Evolutionary conservation across 1,140 invertebrate genomes (phyloP).

Genomic region (Zaprionus kolodkinae): DNA sequence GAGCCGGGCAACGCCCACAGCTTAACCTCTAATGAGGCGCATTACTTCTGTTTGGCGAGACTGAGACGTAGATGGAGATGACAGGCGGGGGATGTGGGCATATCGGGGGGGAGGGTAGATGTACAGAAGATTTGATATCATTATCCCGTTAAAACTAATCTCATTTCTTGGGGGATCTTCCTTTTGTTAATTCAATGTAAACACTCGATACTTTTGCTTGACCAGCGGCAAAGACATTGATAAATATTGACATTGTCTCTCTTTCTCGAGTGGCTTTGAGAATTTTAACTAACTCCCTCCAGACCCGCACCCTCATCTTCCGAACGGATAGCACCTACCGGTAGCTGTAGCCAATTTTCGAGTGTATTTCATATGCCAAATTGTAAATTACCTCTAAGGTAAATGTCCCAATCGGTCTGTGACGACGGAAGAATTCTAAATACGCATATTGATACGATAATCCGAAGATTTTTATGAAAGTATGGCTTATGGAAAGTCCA

Average conservation of each 20-base stretch:
- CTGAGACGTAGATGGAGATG: too few relatives aligned
- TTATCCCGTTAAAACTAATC: slow-evolving; percentile 79
- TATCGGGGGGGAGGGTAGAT: background rate
- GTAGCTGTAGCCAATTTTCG: background rate
- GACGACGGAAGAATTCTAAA: background rate
- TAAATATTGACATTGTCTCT: slow-evolving; percentile 54
- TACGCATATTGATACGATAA: too few relatives aligned
- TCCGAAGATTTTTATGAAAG: too few relatives aligned
- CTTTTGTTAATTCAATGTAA: slow-evolving; percentile 72
- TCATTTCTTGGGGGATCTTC: slow-evolving; percentile 33
- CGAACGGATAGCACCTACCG: too few relatives aligned
- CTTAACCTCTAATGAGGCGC: slow-evolving; percentile 78
- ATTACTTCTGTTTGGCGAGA: slow-evolving; percentile 63
- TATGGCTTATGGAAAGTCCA: too few relatives aligned
- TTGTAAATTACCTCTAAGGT: slow-evolving; percentile 2
- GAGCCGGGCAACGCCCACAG: slow-evolving; percentile 39
- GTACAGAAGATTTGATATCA: slow-evolving; percentile 73
- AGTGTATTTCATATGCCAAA: slow-evolving; percentile 14
- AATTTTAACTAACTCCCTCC: slow-evolving; percentile 11
- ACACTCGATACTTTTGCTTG: slow-evolving; percentile 50
- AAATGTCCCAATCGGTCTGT: background rate
- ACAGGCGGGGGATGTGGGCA: too few relatives aligned
- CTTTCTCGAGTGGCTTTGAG: slow-evolving; percentile 26
- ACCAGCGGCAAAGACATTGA: slow-evolving; percentile 32
- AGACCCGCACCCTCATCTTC: too few relatives aligned